phyloP scores from a whole-genome alignment of 2,888 invertebrate genomes.

The Lasioglossum figueresi region DNA sequence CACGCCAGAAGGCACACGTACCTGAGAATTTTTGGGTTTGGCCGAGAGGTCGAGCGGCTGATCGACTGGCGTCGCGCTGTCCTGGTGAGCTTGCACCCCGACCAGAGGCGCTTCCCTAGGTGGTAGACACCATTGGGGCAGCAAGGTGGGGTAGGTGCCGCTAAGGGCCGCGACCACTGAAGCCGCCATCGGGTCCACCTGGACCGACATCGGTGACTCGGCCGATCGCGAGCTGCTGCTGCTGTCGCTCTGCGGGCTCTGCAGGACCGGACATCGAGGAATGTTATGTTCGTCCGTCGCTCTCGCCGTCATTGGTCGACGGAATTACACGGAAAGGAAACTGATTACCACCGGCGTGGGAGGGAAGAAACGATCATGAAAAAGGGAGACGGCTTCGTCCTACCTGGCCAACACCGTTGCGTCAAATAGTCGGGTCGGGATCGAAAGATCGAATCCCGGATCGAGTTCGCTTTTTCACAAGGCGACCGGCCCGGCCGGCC shows the following conservation, averaged over 20 bases:
- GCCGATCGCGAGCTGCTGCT: constrained; percentile 83
- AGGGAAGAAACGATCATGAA: constrained; percentile 53
- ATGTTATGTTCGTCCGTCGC: constrained; percentile 47
- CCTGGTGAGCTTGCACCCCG: constrained; percentile 82
- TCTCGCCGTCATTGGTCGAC: constrained; percentile 57
- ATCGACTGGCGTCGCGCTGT: constrained; percentile 85
- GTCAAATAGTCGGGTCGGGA: not conserved
- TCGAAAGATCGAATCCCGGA: constrained; percentile 61
- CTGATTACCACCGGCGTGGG: constrained; percentile 61
- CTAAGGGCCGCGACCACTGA: constrained; percentile 88
- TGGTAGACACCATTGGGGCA: constrained; percentile 83
- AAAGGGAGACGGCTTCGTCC: constrained; percentile 34
- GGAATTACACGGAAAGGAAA: constrained; percentile 48
- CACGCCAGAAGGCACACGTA: constrained; percentile 60
- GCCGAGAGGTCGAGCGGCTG: constrained; percentile 95
- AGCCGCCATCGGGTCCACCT: constrained; percentile 87
- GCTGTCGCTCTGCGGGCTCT: constrained; percentile 84
- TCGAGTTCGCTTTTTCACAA: constrained; percentile 55
- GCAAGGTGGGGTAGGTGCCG: constrained; percentile 84
- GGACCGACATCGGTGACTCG: constrained; percentile 84
- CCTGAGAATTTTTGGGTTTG: constrained; percentile 87
- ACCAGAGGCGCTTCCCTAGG: constrained; percentile 84
- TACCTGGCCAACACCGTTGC: constrained; percentile 1
- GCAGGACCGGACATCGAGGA: constrained; percentile 59
- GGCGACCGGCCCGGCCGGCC: not conserved